phyloP scores from a whole-genome alignment of 2,888 invertebrate species.

The Hypselothyrea guttata region DNA sequence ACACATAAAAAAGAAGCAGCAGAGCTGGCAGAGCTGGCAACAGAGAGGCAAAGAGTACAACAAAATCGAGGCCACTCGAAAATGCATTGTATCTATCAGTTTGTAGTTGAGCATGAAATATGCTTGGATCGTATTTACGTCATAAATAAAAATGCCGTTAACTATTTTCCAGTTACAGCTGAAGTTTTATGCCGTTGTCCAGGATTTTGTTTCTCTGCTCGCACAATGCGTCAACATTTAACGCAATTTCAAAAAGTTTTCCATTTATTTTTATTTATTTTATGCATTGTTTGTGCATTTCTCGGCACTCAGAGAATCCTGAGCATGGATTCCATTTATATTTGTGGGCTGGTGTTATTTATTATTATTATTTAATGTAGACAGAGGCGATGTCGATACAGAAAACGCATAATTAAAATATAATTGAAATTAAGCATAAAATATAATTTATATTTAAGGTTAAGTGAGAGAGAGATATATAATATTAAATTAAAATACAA shows the following conservation, averaged over 20 bases:
- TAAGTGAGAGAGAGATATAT: too few relatives aligned
- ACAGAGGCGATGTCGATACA: too few relatives aligned
- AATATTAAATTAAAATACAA: too few relatives aligned
- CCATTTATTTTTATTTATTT: conserved; percentile 14
- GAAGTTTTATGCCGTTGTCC: conserved; percentile 25
- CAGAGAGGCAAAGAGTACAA: conserved; percentile 4
- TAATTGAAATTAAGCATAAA: too few relatives aligned
- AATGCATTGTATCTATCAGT: conserved; percentile 74
- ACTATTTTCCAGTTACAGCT: conserved; percentile 60
- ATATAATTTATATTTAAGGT: too few relatives aligned
- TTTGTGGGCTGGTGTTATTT: too few relatives aligned
- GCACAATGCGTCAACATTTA: conserved; percentile 59
- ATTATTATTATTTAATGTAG: too few relatives aligned
- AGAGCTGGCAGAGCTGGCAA: not conserved
- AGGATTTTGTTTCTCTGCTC: conserved; percentile 13
- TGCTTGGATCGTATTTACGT: conserved; percentile 64
- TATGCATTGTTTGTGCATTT: conserved; percentile 26
- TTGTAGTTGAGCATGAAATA: conserved; percentile 67
- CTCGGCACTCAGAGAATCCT: conserved; percentile 3
- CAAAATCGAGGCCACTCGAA: conserved; percentile 55
- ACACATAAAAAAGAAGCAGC: conserved; percentile 19
- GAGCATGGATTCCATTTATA: conserved; percentile 12
- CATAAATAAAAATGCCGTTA: conserved; percentile 76
- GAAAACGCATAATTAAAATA: too few relatives aligned
- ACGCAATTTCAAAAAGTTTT: conserved; percentile 66